Evolutionary conservation across 2,113 vertebrate species (phyloP).

Genomic region (Cyanoramphus novaezelandiae): DNA sequence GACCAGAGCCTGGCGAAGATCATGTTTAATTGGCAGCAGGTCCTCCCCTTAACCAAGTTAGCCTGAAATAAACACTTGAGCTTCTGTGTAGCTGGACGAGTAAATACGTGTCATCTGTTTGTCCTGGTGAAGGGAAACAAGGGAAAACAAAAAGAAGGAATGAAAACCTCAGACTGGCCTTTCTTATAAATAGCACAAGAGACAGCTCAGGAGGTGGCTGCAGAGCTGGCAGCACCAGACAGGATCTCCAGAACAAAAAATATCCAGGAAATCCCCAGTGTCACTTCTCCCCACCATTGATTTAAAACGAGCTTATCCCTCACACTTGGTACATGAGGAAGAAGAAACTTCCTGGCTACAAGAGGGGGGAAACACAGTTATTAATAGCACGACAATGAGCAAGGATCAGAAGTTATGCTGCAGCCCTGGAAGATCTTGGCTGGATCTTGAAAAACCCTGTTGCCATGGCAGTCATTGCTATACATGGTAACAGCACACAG

Average conservation of each 20-base stretch:
- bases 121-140: neutral
- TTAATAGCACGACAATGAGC: slow-evolving; percentile 60
- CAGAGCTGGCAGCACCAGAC: neutral
- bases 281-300: slow-evolving; percentile 17
- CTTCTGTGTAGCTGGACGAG: neutral
- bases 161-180: neutral
- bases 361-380: slow-evolving; percentile 7
- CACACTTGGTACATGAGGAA: slow-evolving; percentile 27
- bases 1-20: neutral
- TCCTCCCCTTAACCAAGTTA: neutral
- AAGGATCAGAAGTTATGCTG: slow-evolving; percentile 34
- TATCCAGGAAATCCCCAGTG: slow-evolving; percentile 37
- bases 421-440: slow-evolving; percentile 38
- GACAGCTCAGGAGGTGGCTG: neutral
- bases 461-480: slow-evolving; percentile 50
- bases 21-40: neutral
- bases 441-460: slow-evolving; percentile 26
- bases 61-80: neutral
- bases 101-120: neutral
- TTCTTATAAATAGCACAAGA: slow-evolving; percentile 22
- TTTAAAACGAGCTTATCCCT: slow-evolving; percentile 47
- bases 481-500: slow-evolving; percentile 28
- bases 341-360: slow-evolving; percentile 37
- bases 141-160: neutral
- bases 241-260: slow-evolving; percentile 41